Evolutionary conservation across 2,888 invertebrate species (phyloP).

Genomic region (Diarsia rubi): DNA sequence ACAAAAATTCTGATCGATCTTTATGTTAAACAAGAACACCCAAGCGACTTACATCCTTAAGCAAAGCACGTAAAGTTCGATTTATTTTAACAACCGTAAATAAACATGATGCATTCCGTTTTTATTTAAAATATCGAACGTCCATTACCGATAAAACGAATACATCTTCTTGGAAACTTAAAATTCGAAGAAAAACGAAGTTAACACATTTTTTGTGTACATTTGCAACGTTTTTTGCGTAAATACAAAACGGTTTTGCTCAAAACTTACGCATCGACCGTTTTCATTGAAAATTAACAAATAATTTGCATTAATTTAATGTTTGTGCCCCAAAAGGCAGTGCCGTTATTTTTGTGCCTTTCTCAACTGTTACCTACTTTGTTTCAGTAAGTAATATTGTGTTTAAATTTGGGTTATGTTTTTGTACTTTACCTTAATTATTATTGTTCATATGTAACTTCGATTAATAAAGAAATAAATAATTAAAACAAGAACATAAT

Average conservation of each 20-base stretch:
- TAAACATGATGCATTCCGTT: constrained; percentile 13
- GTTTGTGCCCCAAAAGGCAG: constrained; percentile 30
- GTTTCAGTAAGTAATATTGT: not conserved
- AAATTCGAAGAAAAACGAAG: constrained; percentile 29
- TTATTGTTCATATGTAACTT: not conserved
- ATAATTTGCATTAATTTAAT: constrained; percentile 64
- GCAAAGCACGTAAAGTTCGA: not conserved
- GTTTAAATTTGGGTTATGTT: not conserved
- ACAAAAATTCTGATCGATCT: constrained; percentile 22
- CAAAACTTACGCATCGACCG: constrained; percentile 31
- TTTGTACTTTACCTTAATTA: not conserved
- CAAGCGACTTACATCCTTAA: not conserved
- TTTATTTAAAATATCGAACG: constrained; percentile 17
- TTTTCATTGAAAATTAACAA: constrained; percentile 63
- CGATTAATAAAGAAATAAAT: not conserved
- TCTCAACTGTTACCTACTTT: not conserved
- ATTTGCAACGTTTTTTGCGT: constrained; percentile 34
- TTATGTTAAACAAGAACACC: not conserved
- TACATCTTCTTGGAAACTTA: constrained; percentile 23
- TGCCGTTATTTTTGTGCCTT: constrained; percentile 37
- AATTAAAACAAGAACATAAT: not conserved
- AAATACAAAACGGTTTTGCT: constrained; percentile 29
- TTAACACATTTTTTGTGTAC: constrained; percentile 26
- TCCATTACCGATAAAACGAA: constrained; percentile 31
- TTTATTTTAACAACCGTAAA: constrained; percentile 10